Conservation (phyloP, 2,113 vertebrate species). For the Peromyscus maniculatus region DNA sequence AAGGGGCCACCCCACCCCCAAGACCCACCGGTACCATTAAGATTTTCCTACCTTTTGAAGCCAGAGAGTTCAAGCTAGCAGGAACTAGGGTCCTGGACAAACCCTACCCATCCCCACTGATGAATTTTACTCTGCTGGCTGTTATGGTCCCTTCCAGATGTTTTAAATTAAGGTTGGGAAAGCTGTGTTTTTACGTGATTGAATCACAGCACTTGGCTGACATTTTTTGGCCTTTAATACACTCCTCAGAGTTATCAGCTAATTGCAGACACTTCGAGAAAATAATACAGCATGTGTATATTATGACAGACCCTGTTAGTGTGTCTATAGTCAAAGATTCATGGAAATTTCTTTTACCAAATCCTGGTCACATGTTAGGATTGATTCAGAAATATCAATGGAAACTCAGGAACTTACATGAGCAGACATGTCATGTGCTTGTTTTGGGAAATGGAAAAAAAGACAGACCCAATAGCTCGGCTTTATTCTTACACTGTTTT, state of each 20-base stretch:
- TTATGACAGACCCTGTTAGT: conserved; percentile 64
- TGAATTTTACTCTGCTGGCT: conserved; percentile 60
- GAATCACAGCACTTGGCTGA: conserved; percentile 85
- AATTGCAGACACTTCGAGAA: conserved; percentile 76
- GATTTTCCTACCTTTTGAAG: conserved; percentile 67
- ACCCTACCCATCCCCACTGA: conserved; percentile 38
- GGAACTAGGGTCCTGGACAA: conserved; percentile 9
- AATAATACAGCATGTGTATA: conserved; percentile 70
- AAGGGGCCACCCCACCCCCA: neutral
- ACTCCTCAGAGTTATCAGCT: conserved; percentile 77
- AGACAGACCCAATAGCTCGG: neutral
- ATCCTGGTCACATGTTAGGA: conserved; percentile 29
- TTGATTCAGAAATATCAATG: conserved; percentile 49
- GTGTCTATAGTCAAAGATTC: conserved; percentile 65
- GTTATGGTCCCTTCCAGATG: conserved; percentile 80
- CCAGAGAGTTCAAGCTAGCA: conserved; percentile 62
- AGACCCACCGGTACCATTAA: neutral
- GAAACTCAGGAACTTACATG: conserved; percentile 60
- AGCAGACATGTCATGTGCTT: conserved; percentile 51
- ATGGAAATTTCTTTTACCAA: conserved; percentile 32
- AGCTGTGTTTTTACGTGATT: conserved; percentile 82
- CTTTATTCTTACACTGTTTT: conserved; percentile 65
- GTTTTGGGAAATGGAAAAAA: conserved; percentile 27
- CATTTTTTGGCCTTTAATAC: conserved; percentile 76
- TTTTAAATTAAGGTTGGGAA: conserved; percentile 86